phyloP scores from a whole-genome alignment of 2,113 vertebrate genomes.

The Corythornis madagascariensis region DNA sequence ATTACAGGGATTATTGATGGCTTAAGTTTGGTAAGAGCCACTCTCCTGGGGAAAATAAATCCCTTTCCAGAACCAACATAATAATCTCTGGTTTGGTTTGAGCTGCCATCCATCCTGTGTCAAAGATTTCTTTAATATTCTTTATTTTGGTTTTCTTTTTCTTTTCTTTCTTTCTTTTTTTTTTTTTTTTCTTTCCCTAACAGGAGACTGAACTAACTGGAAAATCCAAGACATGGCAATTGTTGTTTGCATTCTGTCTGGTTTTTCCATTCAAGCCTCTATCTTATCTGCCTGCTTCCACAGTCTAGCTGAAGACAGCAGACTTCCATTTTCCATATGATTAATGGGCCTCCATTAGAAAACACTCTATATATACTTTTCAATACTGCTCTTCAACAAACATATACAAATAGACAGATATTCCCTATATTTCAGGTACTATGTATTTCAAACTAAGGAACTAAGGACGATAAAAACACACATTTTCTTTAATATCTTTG shows the following conservation, averaged over 20 bases:
- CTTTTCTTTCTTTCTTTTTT: not conserved
- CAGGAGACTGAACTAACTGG: not conserved
- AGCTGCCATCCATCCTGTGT: not conserved
- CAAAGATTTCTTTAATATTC: not conserved
- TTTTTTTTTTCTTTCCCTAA: not conserved
- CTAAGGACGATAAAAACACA: not conserved
- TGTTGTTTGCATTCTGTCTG: not conserved
- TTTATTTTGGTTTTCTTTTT: not conserved
- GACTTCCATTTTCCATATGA: not conserved
- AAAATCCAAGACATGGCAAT: not conserved
- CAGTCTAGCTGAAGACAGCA: not conserved
- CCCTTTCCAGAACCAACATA: not conserved
- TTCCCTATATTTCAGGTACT: not conserved
- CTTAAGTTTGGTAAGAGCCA: not conserved
- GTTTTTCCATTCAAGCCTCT: not conserved
- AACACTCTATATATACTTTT: not conserved
- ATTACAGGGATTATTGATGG: slow-evolving; percentile 37
- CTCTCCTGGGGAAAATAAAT: slow-evolving; percentile 29
- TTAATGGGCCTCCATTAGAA: not conserved
- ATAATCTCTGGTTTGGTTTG: slow-evolving; percentile 17
- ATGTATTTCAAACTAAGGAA: not conserved
- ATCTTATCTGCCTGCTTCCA: not conserved
- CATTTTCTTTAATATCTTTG: not conserved
- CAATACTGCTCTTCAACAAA: not conserved
- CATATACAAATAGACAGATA: not conserved